These are phyloP conservation scores for Siderastrea radians DNA, from an alignment of 92 coral and sea anemone species.

Conservation along the genomic window DNA sequence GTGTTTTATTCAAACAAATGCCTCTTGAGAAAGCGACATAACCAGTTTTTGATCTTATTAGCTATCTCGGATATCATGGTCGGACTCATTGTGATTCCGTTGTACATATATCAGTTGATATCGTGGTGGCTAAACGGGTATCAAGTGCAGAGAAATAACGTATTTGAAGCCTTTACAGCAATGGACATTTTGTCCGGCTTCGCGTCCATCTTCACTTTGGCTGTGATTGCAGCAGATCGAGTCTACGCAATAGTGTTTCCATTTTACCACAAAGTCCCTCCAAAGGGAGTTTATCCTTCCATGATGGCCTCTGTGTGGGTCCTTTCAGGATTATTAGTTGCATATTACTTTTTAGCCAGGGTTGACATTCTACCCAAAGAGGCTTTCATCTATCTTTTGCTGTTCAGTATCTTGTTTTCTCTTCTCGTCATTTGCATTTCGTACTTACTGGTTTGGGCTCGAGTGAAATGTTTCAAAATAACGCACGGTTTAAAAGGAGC, in stretches of 20 bases:
- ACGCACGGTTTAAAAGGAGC: conserved; percentile 39
- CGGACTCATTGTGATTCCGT: conserved; percentile 63
- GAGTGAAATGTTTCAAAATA: conserved; percentile 68
- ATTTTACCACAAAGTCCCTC: conserved; percentile 55
- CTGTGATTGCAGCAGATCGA: conserved; percentile 65
- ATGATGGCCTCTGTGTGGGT: conserved; percentile 64
- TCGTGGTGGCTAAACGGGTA: conserved; percentile 38
- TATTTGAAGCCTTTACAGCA: conserved; percentile 35
- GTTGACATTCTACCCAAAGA: conserved; percentile 16
- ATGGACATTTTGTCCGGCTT: conserved; percentile 65
- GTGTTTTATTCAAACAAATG: conserved; percentile 51
- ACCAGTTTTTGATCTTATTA: conserved; percentile 62
- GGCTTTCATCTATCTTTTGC: conserved; percentile 64
- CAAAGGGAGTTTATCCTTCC: conserved; percentile 47
- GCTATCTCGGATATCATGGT: conserved; percentile 71
- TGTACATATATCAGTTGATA: conserved; percentile 55
- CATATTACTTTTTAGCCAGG: conserved; percentile 20
- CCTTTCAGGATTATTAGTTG: conserved; percentile 53
- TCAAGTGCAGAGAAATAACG: conserved; percentile 2
- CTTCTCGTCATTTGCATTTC: conserved; percentile 75
- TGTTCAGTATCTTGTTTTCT: conserved; percentile 71
- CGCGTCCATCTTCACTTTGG: conserved; percentile 73
- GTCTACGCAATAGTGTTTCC: conserved; percentile 75
- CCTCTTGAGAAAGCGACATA: conserved; percentile 64
- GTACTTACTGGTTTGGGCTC: conserved; percentile 76